Base-by-base conservation (phyloP, 23 tunicate genomes). In the Halocynthia roretzi region DNA sequence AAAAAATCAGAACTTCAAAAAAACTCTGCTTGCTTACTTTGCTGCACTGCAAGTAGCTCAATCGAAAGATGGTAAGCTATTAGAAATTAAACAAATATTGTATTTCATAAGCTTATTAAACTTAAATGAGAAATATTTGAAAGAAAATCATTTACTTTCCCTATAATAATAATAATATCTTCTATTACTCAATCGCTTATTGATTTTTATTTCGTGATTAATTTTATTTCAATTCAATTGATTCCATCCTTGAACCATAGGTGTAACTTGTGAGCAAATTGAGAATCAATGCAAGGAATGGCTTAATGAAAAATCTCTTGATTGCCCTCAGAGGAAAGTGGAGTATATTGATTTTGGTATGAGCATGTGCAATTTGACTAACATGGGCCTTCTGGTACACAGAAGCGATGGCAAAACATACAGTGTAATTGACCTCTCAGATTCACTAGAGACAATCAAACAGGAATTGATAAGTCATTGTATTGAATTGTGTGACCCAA, bases 21-120 rank as follows among this genome's bases (percentile, higher is more conserved):
- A 87, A 71, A 84, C 82, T n/a, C 44, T 87, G 7, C 53, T 87
- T 52, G 93, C 81, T 20, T 87, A 87, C 63, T 86, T 84, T 10
- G 81, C 85, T 53, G 93, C 93, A 6, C 56, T 87, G 5, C 81
- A 67, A 61, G 31, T 81, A 40, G 68, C 83, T 8, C 81, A 87
- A 53, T 8, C 48, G 19, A 65, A 65, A 58, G 63, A n/a, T 58
- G 17, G 63, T 58, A 14, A 58, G 63, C 17, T 15, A 58, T 14
- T n/a, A 58, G n/a, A 58, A 58, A 1, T 58, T 58, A 58, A 14
- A 14, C 5, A 58, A 58, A n/a, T 58, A 58, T 14, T n/a, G 2
- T 15, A 58, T 14, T 58, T 14, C 2, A 58, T 15, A 4, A 58
- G 17, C 17, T 14, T 58, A n/a, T 58, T 58, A 4, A 58, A n/a